Percentiles rank a stretch among this genome's conserved stretches.
These are phyloP conservation scores for Chrysoperla carnea DNA, from an alignment of 1,140 invertebrate genomes.

Conservation along the genomic window DNA sequence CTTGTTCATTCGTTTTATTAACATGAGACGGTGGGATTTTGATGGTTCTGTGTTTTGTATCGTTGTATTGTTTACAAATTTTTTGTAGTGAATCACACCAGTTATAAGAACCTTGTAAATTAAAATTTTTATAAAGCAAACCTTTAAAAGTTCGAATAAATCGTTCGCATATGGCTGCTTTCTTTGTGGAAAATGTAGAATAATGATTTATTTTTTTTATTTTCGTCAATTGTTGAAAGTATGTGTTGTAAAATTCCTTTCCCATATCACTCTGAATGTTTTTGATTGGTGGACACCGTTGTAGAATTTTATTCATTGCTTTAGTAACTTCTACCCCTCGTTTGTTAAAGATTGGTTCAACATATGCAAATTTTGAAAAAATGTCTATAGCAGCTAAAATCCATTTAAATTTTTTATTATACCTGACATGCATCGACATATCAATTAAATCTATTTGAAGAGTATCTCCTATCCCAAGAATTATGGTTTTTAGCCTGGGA, in stretches of 20 bases:
- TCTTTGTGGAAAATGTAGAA: slow-evolving; percentile 17
- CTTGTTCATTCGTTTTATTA: slow-evolving; percentile 4
- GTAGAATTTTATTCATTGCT: slow-evolving; percentile 1
- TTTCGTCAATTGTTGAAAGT: slow-evolving; percentile 15
- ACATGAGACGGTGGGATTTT: slow-evolving; percentile 13
- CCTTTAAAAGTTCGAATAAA: slow-evolving; percentile 24
- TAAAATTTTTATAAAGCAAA: slow-evolving; percentile 20
- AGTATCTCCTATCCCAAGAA: slow-evolving; percentile 9
- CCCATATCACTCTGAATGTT: slow-evolving; percentile 13
- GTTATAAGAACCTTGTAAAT: slow-evolving; percentile 12
- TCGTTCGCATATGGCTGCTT: slow-evolving; percentile 22
- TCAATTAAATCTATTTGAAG: slow-evolving; percentile 11
- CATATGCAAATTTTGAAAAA: slow-evolving; percentile 23
- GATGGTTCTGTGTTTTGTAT: slow-evolving; percentile 17
- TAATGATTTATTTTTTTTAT: slow-evolving; percentile 16
- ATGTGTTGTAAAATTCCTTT: slow-evolving; percentile 17
- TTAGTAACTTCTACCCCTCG: slow-evolving; percentile 6
- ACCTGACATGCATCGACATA: slow-evolving; percentile 5
- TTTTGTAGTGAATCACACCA: slow-evolving; percentile 14
- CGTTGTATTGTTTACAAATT: slow-evolving; percentile 16
- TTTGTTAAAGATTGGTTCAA: slow-evolving; percentile 19
- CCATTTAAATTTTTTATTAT: slow-evolving; percentile 19
- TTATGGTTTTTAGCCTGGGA: slow-evolving; percentile 5
- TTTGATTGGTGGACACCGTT: neutral
- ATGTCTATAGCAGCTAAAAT: slow-evolving; percentile 23